Percentiles rank a stretch among this genome's conserved stretches.
phyloP scores from a whole-genome alignment of 1,140 invertebrate species.

The Paracyclopina nana region DNA sequence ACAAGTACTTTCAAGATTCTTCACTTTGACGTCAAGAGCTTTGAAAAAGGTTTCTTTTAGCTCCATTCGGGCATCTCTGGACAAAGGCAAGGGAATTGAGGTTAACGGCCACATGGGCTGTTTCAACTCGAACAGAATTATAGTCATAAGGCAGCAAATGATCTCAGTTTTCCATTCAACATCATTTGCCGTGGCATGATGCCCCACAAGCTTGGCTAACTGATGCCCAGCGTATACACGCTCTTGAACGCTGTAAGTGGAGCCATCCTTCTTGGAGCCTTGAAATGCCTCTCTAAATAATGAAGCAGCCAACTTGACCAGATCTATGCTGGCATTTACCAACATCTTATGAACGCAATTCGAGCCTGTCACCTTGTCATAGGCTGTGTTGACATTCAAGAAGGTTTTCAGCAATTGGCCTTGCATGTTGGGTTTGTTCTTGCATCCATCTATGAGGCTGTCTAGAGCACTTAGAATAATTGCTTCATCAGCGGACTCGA shows the following conservation, averaged over 20 bases:
- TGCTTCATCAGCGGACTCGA: too few species aligned
- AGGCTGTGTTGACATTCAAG: conserved; percentile 43
- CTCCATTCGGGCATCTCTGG: conserved; percentile 17
- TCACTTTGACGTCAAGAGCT: conserved; percentile 18
- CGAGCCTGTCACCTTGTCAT: conserved; percentile 42
- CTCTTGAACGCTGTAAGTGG: conserved; percentile 42
- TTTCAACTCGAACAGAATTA: conserved; percentile 38
- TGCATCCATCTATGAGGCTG: background rate
- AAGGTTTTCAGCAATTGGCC: conserved; percentile 38
- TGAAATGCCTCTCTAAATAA: conserved; percentile 36
- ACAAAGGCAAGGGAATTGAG: conserved; percentile 33
- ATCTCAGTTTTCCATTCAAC: conserved; percentile 41
- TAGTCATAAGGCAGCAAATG: conserved; percentile 38
- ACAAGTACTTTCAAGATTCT: conserved; percentile 16
- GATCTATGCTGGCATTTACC: conserved; percentile 34
- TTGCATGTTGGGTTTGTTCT: conserved; percentile 27
- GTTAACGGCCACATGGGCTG: conserved; percentile 30
- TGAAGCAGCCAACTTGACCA: conserved; percentile 38
- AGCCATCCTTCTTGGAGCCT: conserved; percentile 23
- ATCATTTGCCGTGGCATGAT: conserved; percentile 35
- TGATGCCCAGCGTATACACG: conserved; percentile 39
- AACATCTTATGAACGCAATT: conserved; percentile 39
- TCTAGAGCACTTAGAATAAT: background rate
- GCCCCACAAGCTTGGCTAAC: conserved; percentile 34
- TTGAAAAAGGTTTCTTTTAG: conserved; percentile 17